Conservation (phyloP, 2,797 vertebrate species). For the Danio choprae region DNA sequence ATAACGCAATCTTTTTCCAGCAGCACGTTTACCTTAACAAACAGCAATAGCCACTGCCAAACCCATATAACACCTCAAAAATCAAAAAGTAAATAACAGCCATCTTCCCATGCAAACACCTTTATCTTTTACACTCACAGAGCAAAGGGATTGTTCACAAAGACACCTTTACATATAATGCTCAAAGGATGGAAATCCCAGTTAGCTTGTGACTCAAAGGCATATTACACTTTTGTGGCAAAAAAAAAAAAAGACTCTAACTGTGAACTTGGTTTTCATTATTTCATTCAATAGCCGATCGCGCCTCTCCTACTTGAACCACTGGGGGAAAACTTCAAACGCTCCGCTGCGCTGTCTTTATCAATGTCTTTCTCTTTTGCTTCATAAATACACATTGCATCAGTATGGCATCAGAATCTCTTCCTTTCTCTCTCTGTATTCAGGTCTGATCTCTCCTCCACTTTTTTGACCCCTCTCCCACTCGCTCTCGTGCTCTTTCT, state of each 20-base stretch:
- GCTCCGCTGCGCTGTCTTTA: slow-evolving; percentile 28
- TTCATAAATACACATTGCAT: slow-evolving; percentile 59
- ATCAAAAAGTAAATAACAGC: not conserved
- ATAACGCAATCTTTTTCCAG: not conserved
- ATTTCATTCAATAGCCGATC: slow-evolving; percentile 40
- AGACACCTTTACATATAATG: not conserved
- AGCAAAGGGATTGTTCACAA: not conserved
- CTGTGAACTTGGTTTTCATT: slow-evolving; percentile 35
- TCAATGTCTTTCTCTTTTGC: slow-evolving; percentile 41
- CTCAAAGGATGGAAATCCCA: not conserved
- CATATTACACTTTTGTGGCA: slow-evolving; percentile 25
- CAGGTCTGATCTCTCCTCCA: slow-evolving; percentile 47
- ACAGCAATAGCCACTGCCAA: not conserved
- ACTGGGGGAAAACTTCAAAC: slow-evolving; percentile 51
- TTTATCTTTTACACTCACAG: not conserved
- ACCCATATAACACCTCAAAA: not conserved
- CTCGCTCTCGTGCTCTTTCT: slow-evolving; percentile 40
- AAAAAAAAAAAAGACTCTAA: slow-evolving; percentile 36
- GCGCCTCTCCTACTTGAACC: slow-evolving; percentile 38
- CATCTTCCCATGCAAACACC: slow-evolving; percentile 3
- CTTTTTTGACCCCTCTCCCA: slow-evolving; percentile 46
- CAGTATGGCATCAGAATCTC: slow-evolving; percentile 58
- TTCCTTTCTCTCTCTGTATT: slow-evolving; percentile 45
- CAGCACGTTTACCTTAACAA: not conserved
- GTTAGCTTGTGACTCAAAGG: slow-evolving; percentile 25